These are phyloP conservation scores for Lypha dubia DNA, from an alignment of 2,888 invertebrate genomes.

Conservation along the genomic window DNA sequence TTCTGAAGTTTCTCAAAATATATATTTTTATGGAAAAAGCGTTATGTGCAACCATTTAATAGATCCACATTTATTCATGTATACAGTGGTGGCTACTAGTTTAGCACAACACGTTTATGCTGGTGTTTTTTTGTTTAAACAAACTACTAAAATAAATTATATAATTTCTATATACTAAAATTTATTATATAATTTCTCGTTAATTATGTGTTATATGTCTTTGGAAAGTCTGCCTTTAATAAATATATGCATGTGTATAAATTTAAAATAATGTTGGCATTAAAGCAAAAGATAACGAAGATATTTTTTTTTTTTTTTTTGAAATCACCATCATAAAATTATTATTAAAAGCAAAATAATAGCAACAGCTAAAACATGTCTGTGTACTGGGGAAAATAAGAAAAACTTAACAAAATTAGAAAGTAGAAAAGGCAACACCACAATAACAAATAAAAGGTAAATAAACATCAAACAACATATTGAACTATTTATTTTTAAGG, in stretches of 20 bases:
- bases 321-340: too few species aligned
- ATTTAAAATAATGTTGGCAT: too few species aligned
- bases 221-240: too few species aligned
- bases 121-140: too few species aligned
- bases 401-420: neutral
- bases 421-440: neutral
- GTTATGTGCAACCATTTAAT: conserved; percentile 13
- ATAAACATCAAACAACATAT: neutral
- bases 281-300: too few species aligned
- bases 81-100: neutral
- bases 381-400: neutral
- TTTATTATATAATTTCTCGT: too few species aligned
- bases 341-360: neutral
- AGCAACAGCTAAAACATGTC: neutral
- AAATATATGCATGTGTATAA: too few species aligned
- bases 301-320: too few species aligned
- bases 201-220: too few species aligned
- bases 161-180: too few species aligned
- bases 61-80: neutral
- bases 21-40: conserved; percentile 8
- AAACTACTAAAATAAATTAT: too few species aligned
- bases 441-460: neutral
- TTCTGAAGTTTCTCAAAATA: conserved; percentile 30
- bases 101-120: neutral
- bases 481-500: neutral